A percentile compares a stretch with the other conserved stretches of the same genome.
Evolutionary conservation across 2,888 invertebrate genomes (phyloP).

Genomic region (Leptopilina syphax): DNA sequence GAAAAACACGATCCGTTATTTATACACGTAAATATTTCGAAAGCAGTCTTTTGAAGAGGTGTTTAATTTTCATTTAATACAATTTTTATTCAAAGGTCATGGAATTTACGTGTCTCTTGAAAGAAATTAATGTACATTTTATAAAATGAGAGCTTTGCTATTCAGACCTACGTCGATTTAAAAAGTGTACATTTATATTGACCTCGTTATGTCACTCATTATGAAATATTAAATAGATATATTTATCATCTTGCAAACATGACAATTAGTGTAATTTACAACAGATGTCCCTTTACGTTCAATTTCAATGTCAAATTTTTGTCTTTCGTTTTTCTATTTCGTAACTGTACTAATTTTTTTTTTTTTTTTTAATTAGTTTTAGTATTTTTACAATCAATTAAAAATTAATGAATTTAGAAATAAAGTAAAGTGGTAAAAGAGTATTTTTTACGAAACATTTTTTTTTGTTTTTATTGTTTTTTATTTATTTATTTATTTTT

Average conservation of each 20-base stretch:
- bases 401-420: no score
- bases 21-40: not conserved
- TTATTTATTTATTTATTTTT: no score
- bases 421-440: no score
- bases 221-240: not conserved
- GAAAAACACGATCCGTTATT: not conserved
- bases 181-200: not conserved
- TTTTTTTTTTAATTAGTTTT: no score
- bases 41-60: not conserved
- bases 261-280: not conserved
- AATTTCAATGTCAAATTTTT: not conserved
- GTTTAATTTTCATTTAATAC: not conserved
- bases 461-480: no score
- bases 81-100: not conserved
- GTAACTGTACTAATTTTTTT: not conserved
- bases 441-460: no score
- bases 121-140: not conserved
- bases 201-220: conserved; percentile 6
- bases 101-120: not conserved
- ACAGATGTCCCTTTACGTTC: not conserved
- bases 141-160: not conserved
- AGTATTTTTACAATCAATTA: no score
- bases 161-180: not conserved
- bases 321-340: not conserved
- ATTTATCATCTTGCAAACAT: conserved; percentile 6